Evolutionary conservation across 1,140 invertebrate genomes (phyloP).

Genomic region (Procambarus virginalis): DNA sequence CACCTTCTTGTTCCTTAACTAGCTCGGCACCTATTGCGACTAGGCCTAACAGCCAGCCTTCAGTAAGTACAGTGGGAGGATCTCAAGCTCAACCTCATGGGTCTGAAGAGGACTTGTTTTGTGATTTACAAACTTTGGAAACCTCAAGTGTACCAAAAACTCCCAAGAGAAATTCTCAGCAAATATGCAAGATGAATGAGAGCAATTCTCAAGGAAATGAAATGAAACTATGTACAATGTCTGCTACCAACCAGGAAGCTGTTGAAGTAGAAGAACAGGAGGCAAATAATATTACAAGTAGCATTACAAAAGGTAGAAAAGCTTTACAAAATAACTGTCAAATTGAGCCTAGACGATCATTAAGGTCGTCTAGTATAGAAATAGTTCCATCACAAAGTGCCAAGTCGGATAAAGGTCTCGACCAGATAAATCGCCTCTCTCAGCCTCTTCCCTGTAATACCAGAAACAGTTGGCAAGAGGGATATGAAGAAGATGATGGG

Average conservation of each 20-base stretch:
- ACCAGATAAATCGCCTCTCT: neutral
- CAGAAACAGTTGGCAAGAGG: neutral
- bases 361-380: neutral
- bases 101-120: neutral
- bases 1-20: neutral
- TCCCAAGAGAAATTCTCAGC: neutral
- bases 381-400: slow-evolving; percentile 11
- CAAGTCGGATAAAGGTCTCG: neutral
- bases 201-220: neutral
- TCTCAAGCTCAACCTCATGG: neutral
- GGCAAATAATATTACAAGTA: neutral
- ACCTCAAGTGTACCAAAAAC: neutral
- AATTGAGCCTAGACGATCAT: neutral
- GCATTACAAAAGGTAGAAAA: neutral
- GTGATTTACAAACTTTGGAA: neutral
- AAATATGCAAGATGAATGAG: neutral
- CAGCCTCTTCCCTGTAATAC: neutral
- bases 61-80: neutral
- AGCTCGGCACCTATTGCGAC: neutral
- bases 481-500: neutral
- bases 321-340: neutral
- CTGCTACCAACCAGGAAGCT: neutral
- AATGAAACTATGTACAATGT: neutral
- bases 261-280: neutral
- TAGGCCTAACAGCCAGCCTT: neutral